Evolutionary conservation across 1,140 invertebrate genomes (phyloP), one percentile per base, ranked within the genome.

Genomic region (Aphelenchoides fujianensis): DNA sequence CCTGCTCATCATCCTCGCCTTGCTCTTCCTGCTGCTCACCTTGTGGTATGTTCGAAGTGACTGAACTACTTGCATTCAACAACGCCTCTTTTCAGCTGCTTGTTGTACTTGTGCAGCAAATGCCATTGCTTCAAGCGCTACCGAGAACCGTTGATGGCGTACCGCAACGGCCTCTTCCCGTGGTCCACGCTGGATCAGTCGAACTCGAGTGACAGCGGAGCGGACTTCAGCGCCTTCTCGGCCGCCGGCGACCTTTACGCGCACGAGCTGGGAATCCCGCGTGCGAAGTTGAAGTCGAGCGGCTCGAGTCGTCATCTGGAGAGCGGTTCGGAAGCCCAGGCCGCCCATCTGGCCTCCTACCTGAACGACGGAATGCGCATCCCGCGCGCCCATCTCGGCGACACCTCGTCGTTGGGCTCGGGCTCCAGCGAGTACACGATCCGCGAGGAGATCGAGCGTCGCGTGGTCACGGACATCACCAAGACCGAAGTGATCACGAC

Each of bases 141-240:
- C 35, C 52, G 74, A n/a, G 59, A 72, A n/a, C 68, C 59, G 12
- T 59, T 70, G 35, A 66, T 53, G 28, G 72, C 76, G 23, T 57
- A 74, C 48, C 48, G 64, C 59, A 71, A 34, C n/a, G 76, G 52
- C 28, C 70, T 75, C 12, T 83, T 80, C 74, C 79, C 82, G 36
- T 82, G 81, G 81, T 54, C 71, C 19, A 81, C 82, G 16, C 70
- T 83, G 3, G 83, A 84, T 69, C 79, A 77, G 31, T 84, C 83
- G 7, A 61, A 77, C 9, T 79, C 76, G 19, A 82, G 79, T 68
- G 82, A 84, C 37, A 80, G 77, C 57, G 83, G 83, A 28, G 82
- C 74, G 37, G 80, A 82, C 55, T 82, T 82, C 37, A 73, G 70
- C 36, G 81, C 70, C 48, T 68, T 74, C 55, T 76, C 73, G 23